Conservation (phyloP, 2,797 vertebrate species). For the Alectoris magna region DNA sequence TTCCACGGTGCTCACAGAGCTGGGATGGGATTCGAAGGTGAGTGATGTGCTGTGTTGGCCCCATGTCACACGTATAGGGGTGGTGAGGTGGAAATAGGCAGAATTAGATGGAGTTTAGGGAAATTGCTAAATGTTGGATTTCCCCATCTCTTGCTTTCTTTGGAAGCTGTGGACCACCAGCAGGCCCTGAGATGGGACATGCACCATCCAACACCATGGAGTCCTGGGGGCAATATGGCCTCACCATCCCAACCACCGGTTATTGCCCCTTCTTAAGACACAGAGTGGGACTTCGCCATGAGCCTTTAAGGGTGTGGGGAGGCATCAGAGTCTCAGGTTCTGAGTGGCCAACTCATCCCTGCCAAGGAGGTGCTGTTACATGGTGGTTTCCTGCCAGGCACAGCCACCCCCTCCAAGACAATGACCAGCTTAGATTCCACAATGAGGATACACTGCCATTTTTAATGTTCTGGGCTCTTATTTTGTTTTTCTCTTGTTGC, state of each 20-base stretch:
- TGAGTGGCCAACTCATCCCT: background rate
- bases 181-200: background rate
- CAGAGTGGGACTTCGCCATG: background rate
- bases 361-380: background rate
- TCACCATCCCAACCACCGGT: too few relatives aligned
- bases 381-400: background rate
- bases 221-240: background rate
- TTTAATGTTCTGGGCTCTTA: rapidly evolving
- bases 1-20: background rate
- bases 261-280: background rate
- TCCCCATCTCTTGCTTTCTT: background rate
- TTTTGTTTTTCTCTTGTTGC: rapidly evolving
- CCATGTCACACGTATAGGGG: rapidly evolving
- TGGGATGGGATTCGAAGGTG: background rate
- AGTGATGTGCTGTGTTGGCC: background rate
- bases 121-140: background rate
- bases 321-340: rapidly evolving
- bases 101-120: background rate
- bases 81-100: background rate
- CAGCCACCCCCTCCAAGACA: rapidly evolving
- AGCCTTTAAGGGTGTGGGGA: background rate
- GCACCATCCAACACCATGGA: background rate
- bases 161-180: background rate
- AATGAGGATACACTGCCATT: background rate
- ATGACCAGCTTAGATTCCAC: background rate